Base-by-base conservation (phyloP, 2,113 vertebrate species). In the Hyperopisus bebe region DNA sequence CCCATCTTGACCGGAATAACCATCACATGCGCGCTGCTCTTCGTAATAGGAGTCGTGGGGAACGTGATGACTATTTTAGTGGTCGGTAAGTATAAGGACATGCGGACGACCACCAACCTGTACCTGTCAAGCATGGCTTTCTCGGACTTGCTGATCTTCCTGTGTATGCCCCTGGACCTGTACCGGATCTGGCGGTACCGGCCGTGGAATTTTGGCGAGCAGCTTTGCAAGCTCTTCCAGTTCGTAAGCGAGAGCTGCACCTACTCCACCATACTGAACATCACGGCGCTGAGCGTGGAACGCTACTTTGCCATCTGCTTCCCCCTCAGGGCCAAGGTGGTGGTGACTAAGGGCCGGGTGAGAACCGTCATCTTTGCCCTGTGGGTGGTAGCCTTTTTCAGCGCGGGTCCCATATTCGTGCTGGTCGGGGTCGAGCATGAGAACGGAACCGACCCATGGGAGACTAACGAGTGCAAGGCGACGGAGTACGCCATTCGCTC, bases 121-220 rank as follows among this genome's bases (percentile, higher is more conserved):
- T 99, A 99, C 95, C 94, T 99, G 92, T 98, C 97, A 92, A 99
- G 98, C 94, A 98, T 99, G 98, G 98, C 98, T 5, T 97, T 98
- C 87, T 99, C 98, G 0, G 98, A 99, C 95, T 94, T 99, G 62
- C 95, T 99, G 66, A 99, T 99, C 91, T 99, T 99, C 91, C 94
- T 98, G 88, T 99, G 98, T 91, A 97, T 99, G 98, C 98, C 98
- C 0, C 95, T 99, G 48, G 98, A 99, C 92, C 96, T 99, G 27
- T 98, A 98, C 89, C 96, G 98, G 88, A 97, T 99, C 92, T 99
- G 98, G 98, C 96, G 97, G 92, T 98, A 98, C 95, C 94, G 97
- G 66, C 98, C 98, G 51, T 99, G 98, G 98, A 96, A 96, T 91
- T 96, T 99, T 0, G 98, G 98, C 1, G 96, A 97, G 58, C 94